Percentiles rank a stretch among this genome's conserved stretches.
These are phyloP conservation scores for Platichthys flesus DNA, from an alignment of 2,113 vertebrate species.

Conservation along the genomic window DNA sequence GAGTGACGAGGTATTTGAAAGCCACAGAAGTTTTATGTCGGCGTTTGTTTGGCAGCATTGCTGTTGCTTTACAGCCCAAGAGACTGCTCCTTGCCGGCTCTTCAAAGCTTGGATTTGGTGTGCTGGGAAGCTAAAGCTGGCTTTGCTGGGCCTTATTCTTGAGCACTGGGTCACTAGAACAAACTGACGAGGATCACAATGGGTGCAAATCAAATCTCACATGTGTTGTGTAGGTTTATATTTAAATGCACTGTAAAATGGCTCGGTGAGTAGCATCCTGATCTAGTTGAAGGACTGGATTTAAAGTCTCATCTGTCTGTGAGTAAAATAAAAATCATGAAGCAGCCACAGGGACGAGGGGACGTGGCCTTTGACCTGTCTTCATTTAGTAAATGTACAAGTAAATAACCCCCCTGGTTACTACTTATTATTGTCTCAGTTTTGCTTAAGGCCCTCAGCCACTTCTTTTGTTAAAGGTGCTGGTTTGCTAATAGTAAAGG, in stretches of 20 bases:
- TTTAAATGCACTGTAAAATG: neutral
- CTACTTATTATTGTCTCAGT: no score
- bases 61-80: conserved; percentile 8
- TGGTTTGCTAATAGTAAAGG: no score
- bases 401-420: no score
- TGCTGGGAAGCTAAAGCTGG: conserved; percentile 54
- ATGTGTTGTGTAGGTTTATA: conserved; percentile 12
- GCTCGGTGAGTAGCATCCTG: conserved; percentile 14
- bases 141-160: conserved; percentile 61
- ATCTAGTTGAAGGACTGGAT: conserved; percentile 5
- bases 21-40: conserved; percentile 13
- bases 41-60: conserved; percentile 9
- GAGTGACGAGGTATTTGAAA: conserved; percentile 7
- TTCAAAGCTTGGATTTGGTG: conserved; percentile 62
- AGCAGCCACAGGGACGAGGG: neutral
- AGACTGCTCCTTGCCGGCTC: conserved; percentile 22
- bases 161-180: conserved; percentile 59
- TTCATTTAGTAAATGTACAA: no score
- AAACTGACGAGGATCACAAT: conserved; percentile 23
- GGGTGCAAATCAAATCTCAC: conserved; percentile 3
- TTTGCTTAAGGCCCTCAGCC: no score
- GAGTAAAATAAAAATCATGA: neutral
- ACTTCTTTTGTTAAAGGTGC: no score
- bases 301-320: neutral
- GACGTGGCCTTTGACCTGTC: neutral